These are phyloP conservation scores for Phyllotreta striolata DNA, from an alignment of 2,888 invertebrate species.

Conservation along the genomic window DNA sequence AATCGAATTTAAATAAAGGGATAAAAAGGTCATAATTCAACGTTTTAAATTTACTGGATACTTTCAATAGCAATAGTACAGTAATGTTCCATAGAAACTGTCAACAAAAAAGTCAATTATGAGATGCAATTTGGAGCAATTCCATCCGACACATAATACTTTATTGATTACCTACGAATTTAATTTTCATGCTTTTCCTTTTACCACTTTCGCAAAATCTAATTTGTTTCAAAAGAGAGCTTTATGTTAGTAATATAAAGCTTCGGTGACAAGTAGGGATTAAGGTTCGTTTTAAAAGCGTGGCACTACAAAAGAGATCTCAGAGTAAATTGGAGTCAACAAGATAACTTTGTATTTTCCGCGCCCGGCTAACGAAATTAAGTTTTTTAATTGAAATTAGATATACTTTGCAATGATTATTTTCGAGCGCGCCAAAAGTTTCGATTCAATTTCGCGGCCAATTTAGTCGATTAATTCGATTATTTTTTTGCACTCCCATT, in stretches of 20 bases:
- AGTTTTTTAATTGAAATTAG: slow-evolving; percentile 19
- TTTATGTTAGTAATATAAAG: slow-evolving; percentile 25
- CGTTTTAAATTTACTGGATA: too few relatives aligned
- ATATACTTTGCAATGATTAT: slow-evolving; percentile 11
- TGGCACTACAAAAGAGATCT: slow-evolving; percentile 21
- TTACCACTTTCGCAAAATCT: slow-evolving; percentile 18
- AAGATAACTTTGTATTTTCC: slow-evolving; percentile 22
- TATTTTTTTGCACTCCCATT: too few relatives aligned
- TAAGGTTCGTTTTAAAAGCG: background rate
- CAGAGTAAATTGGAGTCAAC: slow-evolving; percentile 23
- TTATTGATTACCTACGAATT: slow-evolving; percentile 21
- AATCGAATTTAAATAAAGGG: background rate
- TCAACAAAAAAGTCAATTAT: too few relatives aligned
- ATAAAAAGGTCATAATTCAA: too few relatives aligned
- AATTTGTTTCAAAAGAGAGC: slow-evolving; percentile 21
- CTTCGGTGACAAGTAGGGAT: too few relatives aligned
- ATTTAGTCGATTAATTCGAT: too few relatives aligned
- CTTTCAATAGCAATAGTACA: too few relatives aligned
- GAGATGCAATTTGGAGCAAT: background rate
- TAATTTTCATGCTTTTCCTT: slow-evolving; percentile 19
- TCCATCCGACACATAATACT: background rate
- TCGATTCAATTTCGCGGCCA: too few relatives aligned
- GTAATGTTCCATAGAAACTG: too few relatives aligned
- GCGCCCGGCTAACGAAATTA: slow-evolving; percentile 18
- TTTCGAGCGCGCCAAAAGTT: background rate